These are phyloP conservation scores for Strigamia crassipes DNA, from an alignment of 2,888 invertebrate genomes.

Conservation along the genomic window DNA sequence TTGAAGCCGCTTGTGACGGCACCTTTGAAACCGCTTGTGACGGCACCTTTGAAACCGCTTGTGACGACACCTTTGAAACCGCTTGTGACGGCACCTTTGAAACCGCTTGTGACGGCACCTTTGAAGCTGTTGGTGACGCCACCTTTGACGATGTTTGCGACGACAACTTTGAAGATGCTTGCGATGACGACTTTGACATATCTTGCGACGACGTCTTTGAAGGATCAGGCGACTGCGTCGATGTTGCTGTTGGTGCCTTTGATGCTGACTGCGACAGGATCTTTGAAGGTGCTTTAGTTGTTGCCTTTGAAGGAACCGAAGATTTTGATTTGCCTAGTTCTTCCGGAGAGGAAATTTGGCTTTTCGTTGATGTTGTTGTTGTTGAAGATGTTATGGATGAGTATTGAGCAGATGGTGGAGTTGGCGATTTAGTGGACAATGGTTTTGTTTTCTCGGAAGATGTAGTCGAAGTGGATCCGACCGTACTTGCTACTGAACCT, in stretches of 20 bases:
- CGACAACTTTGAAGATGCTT: not conserved
- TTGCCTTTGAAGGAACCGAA: too few relatives aligned
- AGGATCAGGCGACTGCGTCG: too few relatives aligned
- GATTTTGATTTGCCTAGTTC: not conserved
- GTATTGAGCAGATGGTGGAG: not conserved
- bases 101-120: not conserved
- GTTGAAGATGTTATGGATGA: not conserved
- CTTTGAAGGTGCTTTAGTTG: not conserved
- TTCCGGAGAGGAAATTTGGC: too few relatives aligned
- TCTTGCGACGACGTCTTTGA: not conserved
- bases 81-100: not conserved
- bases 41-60: not conserved
- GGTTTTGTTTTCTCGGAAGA: too few relatives aligned
- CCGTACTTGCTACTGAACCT: not conserved
- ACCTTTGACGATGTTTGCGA: not conserved
- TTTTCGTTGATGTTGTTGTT: not conserved
- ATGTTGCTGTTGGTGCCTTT: too few relatives aligned
- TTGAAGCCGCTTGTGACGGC: not conserved
- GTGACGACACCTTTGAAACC: not conserved
- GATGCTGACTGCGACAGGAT: not conserved
- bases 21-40: not conserved
- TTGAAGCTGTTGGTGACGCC: not conserved
- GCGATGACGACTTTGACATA: not conserved
- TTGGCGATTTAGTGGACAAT: not conserved
- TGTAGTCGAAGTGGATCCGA: not conserved